Conservation (phyloP, 2,888 invertebrate species). For the Mechanitis mazaeus region DNA sequence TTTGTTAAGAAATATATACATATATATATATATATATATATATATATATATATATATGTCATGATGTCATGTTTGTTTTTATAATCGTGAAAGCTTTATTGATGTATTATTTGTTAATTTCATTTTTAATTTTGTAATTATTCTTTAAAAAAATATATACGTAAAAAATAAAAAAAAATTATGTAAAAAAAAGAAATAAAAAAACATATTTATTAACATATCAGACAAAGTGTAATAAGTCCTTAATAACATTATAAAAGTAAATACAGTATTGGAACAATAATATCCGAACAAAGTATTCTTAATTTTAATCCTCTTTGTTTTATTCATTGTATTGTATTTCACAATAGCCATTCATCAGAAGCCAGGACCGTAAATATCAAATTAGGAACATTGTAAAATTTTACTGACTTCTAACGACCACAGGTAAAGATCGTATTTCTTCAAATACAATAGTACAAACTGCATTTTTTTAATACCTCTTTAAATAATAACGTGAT, state of each 20-base stretch:
- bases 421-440: conserved; percentile 49
- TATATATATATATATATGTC: too few relatives aligned
- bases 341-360: conserved; percentile 62
- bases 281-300: conserved; percentile 18
- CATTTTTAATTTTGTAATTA: too few relatives aligned
- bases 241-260: not conserved
- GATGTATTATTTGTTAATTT: too few relatives aligned
- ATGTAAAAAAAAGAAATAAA: too few relatives aligned
- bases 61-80: too few relatives aligned
- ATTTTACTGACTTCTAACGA: conserved; percentile 57
- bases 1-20: too few relatives aligned
- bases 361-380: conserved; percentile 47
- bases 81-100: too few relatives aligned
- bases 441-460: conserved; percentile 38
- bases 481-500: conserved; percentile 8
- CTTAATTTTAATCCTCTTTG: conserved; percentile 24
- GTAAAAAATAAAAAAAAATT: too few relatives aligned
- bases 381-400: conserved; percentile 67
- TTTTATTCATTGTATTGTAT: conserved; percentile 38
- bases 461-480: conserved; percentile 14
- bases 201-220: too few relatives aligned
- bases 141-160: too few relatives aligned
- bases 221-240: too few relatives aligned
- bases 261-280: conserved; percentile 5
- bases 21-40: too few relatives aligned